phyloP scores from a whole-genome alignment of 1,140 invertebrate genomes.

The Dendroctonus valens region DNA sequence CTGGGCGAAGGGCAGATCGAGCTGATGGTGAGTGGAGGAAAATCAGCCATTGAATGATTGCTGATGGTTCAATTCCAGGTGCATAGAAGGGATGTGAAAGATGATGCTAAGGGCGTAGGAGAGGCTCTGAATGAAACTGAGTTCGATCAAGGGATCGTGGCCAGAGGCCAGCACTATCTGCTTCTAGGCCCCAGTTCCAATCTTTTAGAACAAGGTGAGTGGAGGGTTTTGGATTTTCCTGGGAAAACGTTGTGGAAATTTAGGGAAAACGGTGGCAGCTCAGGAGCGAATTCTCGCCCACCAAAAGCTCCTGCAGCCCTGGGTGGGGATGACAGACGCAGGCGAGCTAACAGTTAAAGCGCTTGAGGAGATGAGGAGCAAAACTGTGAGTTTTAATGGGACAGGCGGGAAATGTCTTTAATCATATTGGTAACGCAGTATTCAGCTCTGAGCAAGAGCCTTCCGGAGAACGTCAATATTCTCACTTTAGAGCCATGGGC shows the following conservation, averaged over 20 bases:
- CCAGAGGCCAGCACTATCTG: conserved; percentile 65
- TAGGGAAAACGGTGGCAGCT: conserved; percentile 21
- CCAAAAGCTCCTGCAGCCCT: conserved; percentile 36
- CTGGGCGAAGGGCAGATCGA: conserved; percentile 70
- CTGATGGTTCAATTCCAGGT: conserved; percentile 57
- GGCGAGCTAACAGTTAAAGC: neutral
- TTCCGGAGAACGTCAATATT: conserved; percentile 65
- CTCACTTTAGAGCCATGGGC: conserved; percentile 71
- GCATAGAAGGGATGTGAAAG: conserved; percentile 80
- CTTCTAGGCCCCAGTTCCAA: conserved; percentile 30
- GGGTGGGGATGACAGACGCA: conserved; percentile 33
- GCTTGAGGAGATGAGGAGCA: neutral
- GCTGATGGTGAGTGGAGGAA: conserved; percentile 82
- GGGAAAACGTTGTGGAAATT: neutral
- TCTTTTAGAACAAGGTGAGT: neutral
- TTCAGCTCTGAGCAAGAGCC: conserved; percentile 47
- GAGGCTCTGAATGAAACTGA: conserved; percentile 82
- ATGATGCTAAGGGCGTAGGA: conserved; percentile 90
- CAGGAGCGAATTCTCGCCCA: conserved; percentile 35
- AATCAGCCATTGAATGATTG: neutral
- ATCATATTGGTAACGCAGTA: conserved; percentile 2
- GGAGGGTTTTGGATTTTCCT: neutral
- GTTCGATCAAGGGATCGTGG: conserved; percentile 65
- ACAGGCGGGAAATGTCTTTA: too few species aligned
- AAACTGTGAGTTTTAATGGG: neutral